Evolutionary conservation across 2,888 invertebrate genomes (phyloP).

Genomic region (Drosophila barbarae): DNA sequence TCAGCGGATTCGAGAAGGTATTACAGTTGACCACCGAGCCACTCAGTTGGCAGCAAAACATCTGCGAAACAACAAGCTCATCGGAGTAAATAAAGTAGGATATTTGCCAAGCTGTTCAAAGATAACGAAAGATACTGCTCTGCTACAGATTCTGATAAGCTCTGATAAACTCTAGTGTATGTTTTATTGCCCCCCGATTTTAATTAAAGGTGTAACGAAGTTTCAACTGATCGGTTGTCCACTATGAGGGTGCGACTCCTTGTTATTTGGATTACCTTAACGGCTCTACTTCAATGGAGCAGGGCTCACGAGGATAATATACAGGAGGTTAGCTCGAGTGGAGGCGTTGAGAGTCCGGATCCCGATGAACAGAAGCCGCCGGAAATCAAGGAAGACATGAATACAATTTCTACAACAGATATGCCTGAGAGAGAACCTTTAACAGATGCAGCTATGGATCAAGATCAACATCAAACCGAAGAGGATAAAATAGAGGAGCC

Average conservation of each 20-base stretch:
- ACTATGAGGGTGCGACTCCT: conserved; percentile 41
- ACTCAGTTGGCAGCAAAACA: conserved; percentile 46
- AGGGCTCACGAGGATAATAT: conserved; percentile 31
- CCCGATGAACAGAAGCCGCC: not conserved
- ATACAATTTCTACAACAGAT: not conserved
- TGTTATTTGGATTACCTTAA: conserved; percentile 31
- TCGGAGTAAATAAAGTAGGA: conserved; percentile 15
- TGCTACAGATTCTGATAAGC: conserved; percentile 12
- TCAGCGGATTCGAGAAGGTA: conserved; percentile 47
- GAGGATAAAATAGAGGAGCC: not conserved
- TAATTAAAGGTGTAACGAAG: conserved; percentile 17
- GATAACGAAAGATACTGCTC: conserved; percentile 13
- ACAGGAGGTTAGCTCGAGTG: conserved; percentile 6
- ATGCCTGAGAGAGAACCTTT: not conserved
- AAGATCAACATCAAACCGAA: no score
- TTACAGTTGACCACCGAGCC: conserved; percentile 14
- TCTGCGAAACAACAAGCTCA: conserved; percentile 24
- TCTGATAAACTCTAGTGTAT: conserved; percentile 22
- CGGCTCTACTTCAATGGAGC: conserved; percentile 29
- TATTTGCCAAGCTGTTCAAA: conserved; percentile 51
- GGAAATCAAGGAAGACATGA: not conserved
- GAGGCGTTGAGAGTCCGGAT: not conserved
- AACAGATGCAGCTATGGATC: no score
- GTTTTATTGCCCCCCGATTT: not conserved
- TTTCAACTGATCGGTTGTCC: conserved; percentile 17